Base-by-base conservation (phyloP, 1,140 invertebrate species). In the Steinernema feltiae region DNA sequence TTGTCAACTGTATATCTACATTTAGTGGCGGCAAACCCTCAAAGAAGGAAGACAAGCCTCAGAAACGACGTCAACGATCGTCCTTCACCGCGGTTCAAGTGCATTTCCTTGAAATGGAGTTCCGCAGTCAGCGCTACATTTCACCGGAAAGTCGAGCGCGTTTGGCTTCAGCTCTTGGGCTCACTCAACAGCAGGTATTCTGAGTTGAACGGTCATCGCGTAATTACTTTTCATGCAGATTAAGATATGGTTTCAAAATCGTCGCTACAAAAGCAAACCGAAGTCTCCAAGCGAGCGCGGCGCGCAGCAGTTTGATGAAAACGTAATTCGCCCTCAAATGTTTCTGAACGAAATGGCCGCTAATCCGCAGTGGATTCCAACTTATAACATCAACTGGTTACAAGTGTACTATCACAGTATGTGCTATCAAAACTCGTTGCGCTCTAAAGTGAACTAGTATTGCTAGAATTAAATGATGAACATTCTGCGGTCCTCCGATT, bases 81-180 rank as follows among this genome's bases (percentile, higher is more conserved):
- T 75, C 74, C 15, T 75, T 75, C 27, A 53, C n/a, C 7, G 74
- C 74, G 21, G 32, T 75, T 7, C 74, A 75, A 76, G 72, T 75
- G 7, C 74, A 75, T 32, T 75, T 75, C n/a, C 32, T 75, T n/a
- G 74, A 75, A 35, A 63, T 32, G 1, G 74, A 75, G 32, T 75
- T 75, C 30, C 29, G 70, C 1, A 30, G 31, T 3, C 71, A 75
- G 32, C 27, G 74, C 18, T 75, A 75, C 72, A 75, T 75, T 1
- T 75, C 74, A 31, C 46, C 74, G 53, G 74, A 75, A 48, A 12
- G 53, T 15, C 21, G 74, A 32, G 17, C 24, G 1, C 27, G 69
- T n/a, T 72, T 75, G 3, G 41, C 74, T 18, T 1, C 41, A 3
- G 71, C 35, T n/a, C 72, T 75, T 3, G 74, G 74, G 21, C 72